Base-by-base conservation (phyloP, 1,140 invertebrate genomes). In the Microplitis demolitor region DNA sequence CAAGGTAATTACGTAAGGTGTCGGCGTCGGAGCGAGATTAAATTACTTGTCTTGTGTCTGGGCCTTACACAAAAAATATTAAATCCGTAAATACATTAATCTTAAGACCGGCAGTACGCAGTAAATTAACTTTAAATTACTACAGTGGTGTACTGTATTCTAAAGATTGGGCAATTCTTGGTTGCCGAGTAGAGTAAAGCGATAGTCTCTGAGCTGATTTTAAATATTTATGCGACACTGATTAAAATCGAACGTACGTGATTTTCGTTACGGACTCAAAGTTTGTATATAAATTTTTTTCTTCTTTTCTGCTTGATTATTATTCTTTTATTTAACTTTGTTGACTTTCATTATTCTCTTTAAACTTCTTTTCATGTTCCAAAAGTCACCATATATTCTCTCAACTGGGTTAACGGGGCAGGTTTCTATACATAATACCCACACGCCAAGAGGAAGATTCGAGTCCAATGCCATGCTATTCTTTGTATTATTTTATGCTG, bases 161-260 rank as follows among this genome's bases (percentile, higher is more conserved):
- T 24, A 24, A 0, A 24, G 24, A 24, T 24, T 24, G 24, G 24
- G 24, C 24, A 24, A 24, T 24, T 24, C 1, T 24, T 24, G 24
- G 24, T 24, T 24, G 24, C 24, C 24, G 24, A 24, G 24, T 24
- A 24, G 24, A 24, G 24, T 24, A 24, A 24, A 24, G 24, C 24
- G 24, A 24, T 24, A 24, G 24, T 24, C 24, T 24, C 39, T 45
- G 39, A 45, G 62, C 37, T 45, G 33, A 64, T 64, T 64, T 64
- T 33, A 6, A 64, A 14, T 64, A 5, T 14, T 37, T n/a, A 53
- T 16, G 45, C 45, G 24, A n/a, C 13, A n/a, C 39, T 78, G 80
- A 82, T 82, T 80, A 83, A 78, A 79, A 79, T 76, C 72, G 79
- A 80, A 78, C 73, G 76, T 73, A 78, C 56, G 66, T 75, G 74